Percentiles rank a stretch among this genome's conserved stretches.
These are phyloP conservation scores for Salvator merianae DNA, from an alignment of 2,113 vertebrate genomes.

Conservation along the genomic window DNA sequence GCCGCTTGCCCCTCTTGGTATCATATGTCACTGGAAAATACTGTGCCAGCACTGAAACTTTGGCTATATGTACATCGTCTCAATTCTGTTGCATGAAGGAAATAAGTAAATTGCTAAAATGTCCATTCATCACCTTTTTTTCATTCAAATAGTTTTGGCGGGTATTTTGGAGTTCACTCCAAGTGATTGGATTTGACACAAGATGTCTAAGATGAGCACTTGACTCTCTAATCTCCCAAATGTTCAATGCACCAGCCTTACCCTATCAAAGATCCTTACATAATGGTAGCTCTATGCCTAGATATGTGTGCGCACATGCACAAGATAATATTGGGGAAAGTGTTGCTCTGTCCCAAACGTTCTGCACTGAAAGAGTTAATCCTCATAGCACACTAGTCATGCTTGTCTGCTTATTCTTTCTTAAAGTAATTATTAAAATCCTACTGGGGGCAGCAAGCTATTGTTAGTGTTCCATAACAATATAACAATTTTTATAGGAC, in stretches of 20 bases:
- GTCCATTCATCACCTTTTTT: background rate
- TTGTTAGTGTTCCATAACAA: slow-evolving; percentile 47
- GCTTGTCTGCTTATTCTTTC: slow-evolving; percentile 1
- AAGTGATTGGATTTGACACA: background rate
- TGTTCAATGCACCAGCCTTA: background rate
- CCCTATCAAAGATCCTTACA: background rate
- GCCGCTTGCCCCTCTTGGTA: background rate
- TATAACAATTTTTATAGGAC: background rate
- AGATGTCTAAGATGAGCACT: background rate
- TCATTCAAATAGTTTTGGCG: background rate
- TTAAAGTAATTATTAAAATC: slow-evolving; percentile 41
- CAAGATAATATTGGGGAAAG: background rate
- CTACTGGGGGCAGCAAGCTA: slow-evolving; percentile 31
- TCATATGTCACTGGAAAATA: background rate
- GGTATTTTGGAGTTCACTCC: background rate
- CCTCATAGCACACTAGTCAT: background rate
- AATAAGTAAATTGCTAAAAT: background rate
- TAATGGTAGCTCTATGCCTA: no score
- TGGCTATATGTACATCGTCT: background rate
- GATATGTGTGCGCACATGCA: background rate
- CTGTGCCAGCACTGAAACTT: background rate
- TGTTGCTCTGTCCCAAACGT: background rate
- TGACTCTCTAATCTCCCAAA: background rate
- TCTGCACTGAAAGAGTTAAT: no score
- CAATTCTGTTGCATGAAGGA: background rate